Evolutionary conservation across 2,888 invertebrate genomes (phyloP), one percentile per base, ranked within the genome.

Genomic region (Meliscaeva auricollis): DNA sequence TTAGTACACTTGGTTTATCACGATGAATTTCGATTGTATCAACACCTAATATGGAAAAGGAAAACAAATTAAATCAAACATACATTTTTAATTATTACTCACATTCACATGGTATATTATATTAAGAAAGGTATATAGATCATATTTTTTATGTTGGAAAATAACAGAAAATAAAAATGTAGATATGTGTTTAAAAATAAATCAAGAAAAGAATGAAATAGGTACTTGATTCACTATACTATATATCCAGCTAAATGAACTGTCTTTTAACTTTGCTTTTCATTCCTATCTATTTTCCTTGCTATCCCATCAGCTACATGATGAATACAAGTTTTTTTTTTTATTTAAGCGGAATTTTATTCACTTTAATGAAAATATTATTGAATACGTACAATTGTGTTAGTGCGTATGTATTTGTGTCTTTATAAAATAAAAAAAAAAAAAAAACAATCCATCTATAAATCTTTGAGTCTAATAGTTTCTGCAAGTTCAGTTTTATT

Each of bases 1-100:
- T 97, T 91, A 98, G 94, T 87, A 98, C 97, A 93, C 97, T 97
- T 56, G 98, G 98, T 90, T 98, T 96, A 91, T 97, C 97, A 89
- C 95, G 94, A 87, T 94, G 91, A 83, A 89, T 84, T 72, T 92
- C 91, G 72, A 91, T 89, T 17, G 90, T 90, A 87, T 92, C 91
- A 72, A 90, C 90, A 60, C 88, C 88, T 58, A n/a, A n/a, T n/a
- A 90, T 66, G 15, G 5, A n/a, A 60, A 54, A 15, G n/a, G n/a
- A 50, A 66, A 5, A 17, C 38, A 52, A 74, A 41, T 56, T 48
- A 2, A 48, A 66, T 11, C 2, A 22, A 62, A 44, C 2, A 1
- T 66, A 20, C 13, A 1, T 9, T 20, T 35, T 8, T 20, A 17
- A 20, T 26, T 20, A 30, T 20, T 0, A 50, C 9, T 38, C 30